Evolutionary conservation across 2,888 invertebrate genomes (phyloP).

Genomic region (Liopterus haemorrhoidalis): DNA sequence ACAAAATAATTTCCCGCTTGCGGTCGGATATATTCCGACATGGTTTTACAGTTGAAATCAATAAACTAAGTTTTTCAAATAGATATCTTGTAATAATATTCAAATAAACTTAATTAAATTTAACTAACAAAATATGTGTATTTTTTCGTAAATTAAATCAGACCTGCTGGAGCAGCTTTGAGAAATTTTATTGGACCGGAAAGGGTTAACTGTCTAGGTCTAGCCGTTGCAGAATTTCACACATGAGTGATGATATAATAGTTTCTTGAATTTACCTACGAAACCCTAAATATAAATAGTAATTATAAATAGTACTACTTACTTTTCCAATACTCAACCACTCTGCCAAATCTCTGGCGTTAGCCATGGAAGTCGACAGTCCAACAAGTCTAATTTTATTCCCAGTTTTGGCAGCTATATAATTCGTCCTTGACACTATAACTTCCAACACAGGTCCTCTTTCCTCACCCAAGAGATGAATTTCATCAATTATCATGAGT

Average conservation of each 20-base stretch:
- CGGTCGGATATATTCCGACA: no score
- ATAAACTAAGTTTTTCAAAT: no score
- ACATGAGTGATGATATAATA: constrained; percentile 33
- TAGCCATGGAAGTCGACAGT: constrained; percentile 94
- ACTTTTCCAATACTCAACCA: constrained; percentile 82
- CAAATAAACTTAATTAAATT: no score
- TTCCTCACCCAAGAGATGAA: constrained; percentile 90
- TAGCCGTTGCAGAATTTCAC: no score
- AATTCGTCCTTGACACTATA: constrained; percentile 95
- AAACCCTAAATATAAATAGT: constrained; percentile 7
- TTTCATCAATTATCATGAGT: constrained; percentile 95
- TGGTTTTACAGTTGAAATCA: no score
- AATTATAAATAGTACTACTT: constrained; percentile 16
- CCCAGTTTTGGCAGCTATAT: constrained; percentile 85
- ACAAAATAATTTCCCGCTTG: no score
- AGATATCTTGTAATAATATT: no score
- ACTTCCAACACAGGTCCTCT: constrained; percentile 90
- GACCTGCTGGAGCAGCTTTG: no score
- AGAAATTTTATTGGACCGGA: no score
- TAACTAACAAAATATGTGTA: no score
- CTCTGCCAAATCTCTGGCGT: constrained; percentile 92
- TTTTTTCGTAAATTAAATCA: no score
- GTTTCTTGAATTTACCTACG: background rate
- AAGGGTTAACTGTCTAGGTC: no score
- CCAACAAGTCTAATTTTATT: constrained; percentile 84